phyloP scores from a whole-genome alignment of 1,140 invertebrate species.

The Leptoteleia sp. region DNA sequence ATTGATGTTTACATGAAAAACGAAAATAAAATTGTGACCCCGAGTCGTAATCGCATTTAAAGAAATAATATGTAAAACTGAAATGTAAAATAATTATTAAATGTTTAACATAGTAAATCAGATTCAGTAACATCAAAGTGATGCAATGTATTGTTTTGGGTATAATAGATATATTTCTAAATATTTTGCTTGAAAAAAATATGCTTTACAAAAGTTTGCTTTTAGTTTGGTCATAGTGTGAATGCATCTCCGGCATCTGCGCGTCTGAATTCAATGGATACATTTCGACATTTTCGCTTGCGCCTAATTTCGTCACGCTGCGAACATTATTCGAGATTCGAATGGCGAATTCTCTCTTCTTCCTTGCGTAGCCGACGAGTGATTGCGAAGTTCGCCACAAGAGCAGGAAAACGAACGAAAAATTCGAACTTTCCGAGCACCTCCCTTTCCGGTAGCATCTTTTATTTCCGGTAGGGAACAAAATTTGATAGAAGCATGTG shows the following conservation, averaged over 20 bases:
- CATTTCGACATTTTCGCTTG: constrained; percentile 63
- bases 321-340: constrained; percentile 60
- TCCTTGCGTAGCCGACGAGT: constrained; percentile 53
- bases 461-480: constrained; percentile 18
- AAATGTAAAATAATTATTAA: constrained; percentile 5
- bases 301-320: constrained; percentile 64
- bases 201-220: constrained; percentile 54
- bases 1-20: too few relatives aligned
- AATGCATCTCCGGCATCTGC: constrained; percentile 61
- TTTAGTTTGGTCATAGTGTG: constrained; percentile 59
- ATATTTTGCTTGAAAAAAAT: constrained; percentile 49
- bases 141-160: constrained; percentile 45
- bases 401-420: constrained; percentile 57
- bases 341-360: constrained; percentile 58
- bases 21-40: too few relatives aligned
- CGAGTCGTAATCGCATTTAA: too few relatives aligned
- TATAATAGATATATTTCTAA: constrained; percentile 49
- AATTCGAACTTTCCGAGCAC: constrained; percentile 45
- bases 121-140: neutral
- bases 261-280: constrained; percentile 65
- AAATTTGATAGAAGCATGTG: neutral
- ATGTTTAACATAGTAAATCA: constrained; percentile 9
- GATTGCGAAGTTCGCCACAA: constrained; percentile 55
- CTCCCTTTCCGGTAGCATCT: constrained; percentile 18
- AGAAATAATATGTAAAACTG: too few relatives aligned